phyloP scores from a whole-genome alignment of 2,888 invertebrate species.

The Pseudanteris insignis region DNA sequence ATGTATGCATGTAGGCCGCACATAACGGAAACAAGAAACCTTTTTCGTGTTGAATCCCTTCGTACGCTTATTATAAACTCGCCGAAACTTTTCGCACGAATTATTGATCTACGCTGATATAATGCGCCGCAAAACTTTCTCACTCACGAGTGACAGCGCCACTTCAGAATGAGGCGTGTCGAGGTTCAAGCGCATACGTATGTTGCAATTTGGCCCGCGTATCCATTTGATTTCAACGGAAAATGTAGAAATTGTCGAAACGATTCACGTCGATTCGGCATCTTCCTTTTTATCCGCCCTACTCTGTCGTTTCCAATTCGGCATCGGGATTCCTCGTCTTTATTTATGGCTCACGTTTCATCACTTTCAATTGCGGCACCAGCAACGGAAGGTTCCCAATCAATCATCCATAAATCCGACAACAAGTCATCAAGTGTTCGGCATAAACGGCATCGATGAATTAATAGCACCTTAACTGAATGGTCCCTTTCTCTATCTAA shows the following conservation, averaged over 20 bases:
- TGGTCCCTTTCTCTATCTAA: no score
- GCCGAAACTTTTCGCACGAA: slow-evolving; percentile 32
- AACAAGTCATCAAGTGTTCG: no score
- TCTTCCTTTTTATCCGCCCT: background rate
- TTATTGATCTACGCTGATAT: slow-evolving; percentile 31
- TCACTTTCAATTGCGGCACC: no score
- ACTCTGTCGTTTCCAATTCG: background rate
- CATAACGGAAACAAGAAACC: slow-evolving; percentile 41
- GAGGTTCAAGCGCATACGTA: slow-evolving; percentile 4
- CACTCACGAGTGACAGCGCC: slow-evolving; percentile 7
- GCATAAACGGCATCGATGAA: no score
- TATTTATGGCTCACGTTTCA: no score
- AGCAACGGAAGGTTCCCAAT: no score
- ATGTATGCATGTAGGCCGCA: slow-evolving; percentile 23
- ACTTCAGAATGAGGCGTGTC: slow-evolving; percentile 18
- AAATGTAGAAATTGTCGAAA: no score
- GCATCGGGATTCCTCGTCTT: background rate
- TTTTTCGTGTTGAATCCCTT: slow-evolving; percentile 39
- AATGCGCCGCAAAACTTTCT: slow-evolving; percentile 15
- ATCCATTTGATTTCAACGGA: no score
- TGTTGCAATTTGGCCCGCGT: background rate
- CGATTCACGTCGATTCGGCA: background rate
- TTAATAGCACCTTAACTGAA: no score
- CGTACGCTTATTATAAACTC: slow-evolving; percentile 36
- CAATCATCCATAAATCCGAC: no score